Conservation (phyloP, 2,888 invertebrate species). For the Microplitis manilae region DNA sequence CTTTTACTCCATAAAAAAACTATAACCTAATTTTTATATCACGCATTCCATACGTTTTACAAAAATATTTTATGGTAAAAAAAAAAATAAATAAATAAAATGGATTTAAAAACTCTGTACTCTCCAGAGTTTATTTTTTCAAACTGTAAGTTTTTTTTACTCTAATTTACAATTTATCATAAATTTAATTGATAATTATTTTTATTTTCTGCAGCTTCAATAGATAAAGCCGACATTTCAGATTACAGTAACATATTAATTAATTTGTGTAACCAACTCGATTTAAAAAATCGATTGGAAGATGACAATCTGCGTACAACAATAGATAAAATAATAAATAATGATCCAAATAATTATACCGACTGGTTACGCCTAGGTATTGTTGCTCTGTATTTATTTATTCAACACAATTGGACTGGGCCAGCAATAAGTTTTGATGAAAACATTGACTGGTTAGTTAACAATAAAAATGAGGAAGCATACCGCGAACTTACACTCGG, state of each 20-base stretch:
- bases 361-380: slow-evolving; percentile 76
- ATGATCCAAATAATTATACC: slow-evolving; percentile 19
- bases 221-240: not conserved
- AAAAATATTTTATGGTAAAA: not conserved
- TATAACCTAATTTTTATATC: slow-evolving; percentile 1
- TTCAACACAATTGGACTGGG: slow-evolving; percentile 88
- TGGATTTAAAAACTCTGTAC: slow-evolving; percentile 21
- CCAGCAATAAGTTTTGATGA: slow-evolving; percentile 73
- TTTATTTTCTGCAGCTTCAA: slow-evolving; percentile 5
- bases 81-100: not conserved
- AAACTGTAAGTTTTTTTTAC: slow-evolving; percentile 26
- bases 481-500: slow-evolving; percentile 64
- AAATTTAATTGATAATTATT: slow-evolving; percentile 13
- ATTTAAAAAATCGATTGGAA: not conserved
- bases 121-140: slow-evolving; percentile 20
- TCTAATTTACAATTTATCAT: not conserved
- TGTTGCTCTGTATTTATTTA: slow-evolving; percentile 80
- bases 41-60: not conserved
- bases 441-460: slow-evolving; percentile 55
- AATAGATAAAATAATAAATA: slow-evolving; percentile 19
- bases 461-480: slow-evolving; percentile 57
- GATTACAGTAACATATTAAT: slow-evolving; percentile 26
- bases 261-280: slow-evolving; percentile 22
- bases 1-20: no score
- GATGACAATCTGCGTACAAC: slow-evolving; percentile 15